These are phyloP conservation scores for Excalfactoria chinensis DNA, from an alignment of 2,113 vertebrate genomes.

Conservation along the genomic window DNA sequence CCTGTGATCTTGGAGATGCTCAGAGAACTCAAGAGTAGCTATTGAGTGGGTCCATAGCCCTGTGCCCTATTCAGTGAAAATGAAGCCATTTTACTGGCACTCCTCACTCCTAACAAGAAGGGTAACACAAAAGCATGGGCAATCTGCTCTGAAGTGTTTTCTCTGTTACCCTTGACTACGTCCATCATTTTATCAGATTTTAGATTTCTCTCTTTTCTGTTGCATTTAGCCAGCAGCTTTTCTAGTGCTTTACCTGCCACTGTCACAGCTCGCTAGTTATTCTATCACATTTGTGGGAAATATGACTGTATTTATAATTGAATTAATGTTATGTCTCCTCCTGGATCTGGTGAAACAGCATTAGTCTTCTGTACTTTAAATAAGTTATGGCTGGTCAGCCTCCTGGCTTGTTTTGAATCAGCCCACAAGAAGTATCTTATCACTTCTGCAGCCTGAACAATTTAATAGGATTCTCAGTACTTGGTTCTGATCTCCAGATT, in stretches of 20 bases:
- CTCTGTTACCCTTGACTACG: not conserved
- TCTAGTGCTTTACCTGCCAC: not conserved
- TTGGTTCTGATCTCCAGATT: not conserved
- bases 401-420: not conserved
- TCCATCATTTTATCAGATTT: not conserved
- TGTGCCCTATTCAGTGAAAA: not conserved
- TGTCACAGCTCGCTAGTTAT: not conserved
- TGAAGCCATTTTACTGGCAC: not conserved
- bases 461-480: not conserved
- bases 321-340: not conserved
- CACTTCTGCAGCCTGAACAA: not conserved
- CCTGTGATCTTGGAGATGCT: not conserved
- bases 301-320: not conserved
- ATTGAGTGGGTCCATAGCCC: accelerated
- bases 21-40: not conserved
- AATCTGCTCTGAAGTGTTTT: not conserved
- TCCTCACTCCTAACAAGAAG: not conserved
- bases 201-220: not conserved
- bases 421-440: not conserved
- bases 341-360: not conserved
- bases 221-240: not conserved
- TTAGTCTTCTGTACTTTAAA: not conserved
- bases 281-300: not conserved
- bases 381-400: not conserved
- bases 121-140: not conserved